phyloP scores from a whole-genome alignment of 2,888 invertebrate species.

The Bombylius discolor region DNA sequence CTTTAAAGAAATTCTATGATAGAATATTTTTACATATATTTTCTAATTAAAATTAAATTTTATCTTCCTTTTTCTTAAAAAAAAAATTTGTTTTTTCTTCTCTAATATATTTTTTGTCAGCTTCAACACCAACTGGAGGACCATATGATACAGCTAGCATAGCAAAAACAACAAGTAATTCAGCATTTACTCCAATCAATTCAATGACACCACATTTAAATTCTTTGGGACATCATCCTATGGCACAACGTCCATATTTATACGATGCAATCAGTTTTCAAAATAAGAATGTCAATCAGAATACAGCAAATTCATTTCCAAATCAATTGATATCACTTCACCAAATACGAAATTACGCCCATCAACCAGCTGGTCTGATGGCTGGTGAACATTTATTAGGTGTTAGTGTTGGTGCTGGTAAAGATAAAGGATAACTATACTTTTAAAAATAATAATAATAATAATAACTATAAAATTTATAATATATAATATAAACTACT shows the following conservation, averaged over 20 bases:
- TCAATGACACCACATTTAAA: slow-evolving; percentile 67
- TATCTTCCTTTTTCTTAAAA: no score
- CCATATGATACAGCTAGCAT: slow-evolving; percentile 40
- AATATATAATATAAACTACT: no score
- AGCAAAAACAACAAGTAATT: slow-evolving; percentile 53
- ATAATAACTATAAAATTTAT: no score
- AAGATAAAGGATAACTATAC: slow-evolving; percentile 14
- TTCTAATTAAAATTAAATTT: no score
- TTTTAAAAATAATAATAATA: neutral
- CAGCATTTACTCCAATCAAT: slow-evolving; percentile 89
- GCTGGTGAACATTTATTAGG: slow-evolving; percentile 51
- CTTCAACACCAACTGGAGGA: slow-evolving; percentile 30
- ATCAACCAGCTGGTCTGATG: slow-evolving; percentile 69
- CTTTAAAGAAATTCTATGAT: no score
- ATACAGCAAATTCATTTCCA: slow-evolving; percentile 58
- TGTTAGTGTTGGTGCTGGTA: slow-evolving; percentile 24
- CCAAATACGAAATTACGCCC: slow-evolving; percentile 92
- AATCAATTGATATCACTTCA: slow-evolving; percentile 90
- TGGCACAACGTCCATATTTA: slow-evolving; percentile 64
- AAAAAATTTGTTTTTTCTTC: no score
- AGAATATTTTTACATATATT: no score
- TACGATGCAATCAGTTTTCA: slow-evolving; percentile 84
- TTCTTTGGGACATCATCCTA: slow-evolving; percentile 44
- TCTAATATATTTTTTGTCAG: slow-evolving; percentile 11
- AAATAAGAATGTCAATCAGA: slow-evolving; percentile 47